Evolutionary conservation across 2,113 vertebrate species (phyloP).

Genomic region (Bos indicus): DNA sequence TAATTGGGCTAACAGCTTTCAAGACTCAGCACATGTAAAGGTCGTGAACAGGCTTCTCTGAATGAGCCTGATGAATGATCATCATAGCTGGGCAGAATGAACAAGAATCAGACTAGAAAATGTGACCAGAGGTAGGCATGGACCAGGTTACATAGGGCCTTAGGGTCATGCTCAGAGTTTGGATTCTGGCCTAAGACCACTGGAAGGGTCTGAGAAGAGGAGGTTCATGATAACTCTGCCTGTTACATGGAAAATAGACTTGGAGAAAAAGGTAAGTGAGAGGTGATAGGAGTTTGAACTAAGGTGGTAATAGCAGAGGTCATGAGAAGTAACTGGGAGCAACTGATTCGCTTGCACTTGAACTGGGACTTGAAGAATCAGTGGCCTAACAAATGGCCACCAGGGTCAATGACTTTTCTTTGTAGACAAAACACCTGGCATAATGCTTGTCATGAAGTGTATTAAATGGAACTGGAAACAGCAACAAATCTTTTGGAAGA

Average conservation of each 20-base stretch:
- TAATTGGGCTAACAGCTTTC: background rate
- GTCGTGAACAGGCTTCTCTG: background rate
- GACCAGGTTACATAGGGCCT: background rate
- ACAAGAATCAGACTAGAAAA: background rate
- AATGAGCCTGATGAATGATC: background rate
- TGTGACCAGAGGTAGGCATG: background rate
- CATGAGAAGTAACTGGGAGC: background rate
- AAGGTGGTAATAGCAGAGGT: background rate
- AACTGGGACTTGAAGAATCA: background rate
- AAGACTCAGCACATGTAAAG: background rate
- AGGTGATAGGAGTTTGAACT: background rate
- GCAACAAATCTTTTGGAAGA: conserved; percentile 22
- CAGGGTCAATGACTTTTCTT: background rate
- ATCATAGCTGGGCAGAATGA: background rate
- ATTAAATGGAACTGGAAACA: background rate
- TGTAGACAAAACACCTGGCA: background rate
- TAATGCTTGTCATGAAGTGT: background rate
- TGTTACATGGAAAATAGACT: background rate
- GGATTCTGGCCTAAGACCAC: background rate
- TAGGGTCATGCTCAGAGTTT: background rate
- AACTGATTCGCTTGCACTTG: background rate
- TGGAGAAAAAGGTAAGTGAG: background rate
- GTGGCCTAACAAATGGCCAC: background rate
- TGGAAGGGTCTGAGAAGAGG: background rate
- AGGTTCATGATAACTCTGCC: background rate